These are phyloP conservation scores for Meteorus cinctellus DNA, from an alignment of 2,888 invertebrate species.

Conservation along the genomic window DNA sequence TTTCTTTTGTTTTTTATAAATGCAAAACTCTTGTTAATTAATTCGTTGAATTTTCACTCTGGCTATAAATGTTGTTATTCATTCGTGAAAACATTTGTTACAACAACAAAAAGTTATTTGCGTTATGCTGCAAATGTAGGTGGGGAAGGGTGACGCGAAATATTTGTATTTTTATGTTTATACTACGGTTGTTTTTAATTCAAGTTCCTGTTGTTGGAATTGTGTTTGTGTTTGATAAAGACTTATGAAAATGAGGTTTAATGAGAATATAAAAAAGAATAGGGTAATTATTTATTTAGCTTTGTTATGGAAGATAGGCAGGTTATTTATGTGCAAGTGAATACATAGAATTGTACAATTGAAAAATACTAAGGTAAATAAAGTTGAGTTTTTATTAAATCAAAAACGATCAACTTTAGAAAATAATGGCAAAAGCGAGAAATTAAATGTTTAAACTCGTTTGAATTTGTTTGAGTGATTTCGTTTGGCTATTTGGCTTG, in stretches of 20 bases:
- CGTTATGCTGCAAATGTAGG: neutral
- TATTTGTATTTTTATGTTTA: neutral
- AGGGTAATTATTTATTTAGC: neutral
- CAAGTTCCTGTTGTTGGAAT: neutral
- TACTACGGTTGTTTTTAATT: neutral
- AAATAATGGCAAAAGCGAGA: slow-evolving; percentile 28
- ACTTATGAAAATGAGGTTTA: neutral
- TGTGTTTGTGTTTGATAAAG: too few relatives aligned
- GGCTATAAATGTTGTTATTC: slow-evolving; percentile 27
- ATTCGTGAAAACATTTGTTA: slow-evolving; percentile 6
- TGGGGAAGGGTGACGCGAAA: neutral
- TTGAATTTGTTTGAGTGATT: slow-evolving; percentile 3
- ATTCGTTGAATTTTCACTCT: slow-evolving; percentile 34
- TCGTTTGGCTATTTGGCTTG: neutral
- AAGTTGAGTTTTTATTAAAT: neutral
- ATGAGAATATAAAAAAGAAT: neutral
- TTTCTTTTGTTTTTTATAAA: slow-evolving; percentile 22
- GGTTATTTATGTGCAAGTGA: neutral
- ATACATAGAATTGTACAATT: slow-evolving; percentile 12
- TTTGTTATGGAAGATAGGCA: neutral
- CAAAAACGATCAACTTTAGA: slow-evolving; percentile 12
- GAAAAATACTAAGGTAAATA: slow-evolving; percentile 17
- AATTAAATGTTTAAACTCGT: slow-evolving; percentile 45
- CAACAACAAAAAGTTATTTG: neutral
- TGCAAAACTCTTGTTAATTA: neutral